phyloP scores from a whole-genome alignment of 2,888 invertebrate genomes.

The Melolontha melolontha region DNA sequence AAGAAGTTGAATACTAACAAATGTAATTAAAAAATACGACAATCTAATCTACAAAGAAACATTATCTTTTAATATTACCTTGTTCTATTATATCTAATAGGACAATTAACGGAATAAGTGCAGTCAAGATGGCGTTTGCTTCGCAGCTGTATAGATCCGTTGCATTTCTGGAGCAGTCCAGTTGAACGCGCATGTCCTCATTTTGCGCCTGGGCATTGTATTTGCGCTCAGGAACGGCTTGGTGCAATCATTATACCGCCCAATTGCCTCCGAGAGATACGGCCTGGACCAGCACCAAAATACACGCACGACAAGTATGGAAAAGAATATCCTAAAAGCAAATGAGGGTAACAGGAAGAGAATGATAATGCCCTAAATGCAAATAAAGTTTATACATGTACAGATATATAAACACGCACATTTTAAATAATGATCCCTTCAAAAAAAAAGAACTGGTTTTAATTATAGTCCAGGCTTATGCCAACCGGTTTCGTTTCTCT shows the following conservation, averaged over 20 bases:
- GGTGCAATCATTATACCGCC: slow-evolving; percentile 60
- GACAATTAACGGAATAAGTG: slow-evolving; percentile 55
- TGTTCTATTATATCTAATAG: slow-evolving; percentile 44
- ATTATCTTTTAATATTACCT: slow-evolving; percentile 46
- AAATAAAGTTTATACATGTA: slow-evolving; percentile 51
- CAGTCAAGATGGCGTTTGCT: slow-evolving; percentile 56
- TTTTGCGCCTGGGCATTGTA: slow-evolving; percentile 50
- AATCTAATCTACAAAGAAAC: neutral
- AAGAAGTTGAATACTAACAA: no score
- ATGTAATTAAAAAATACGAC: no score
- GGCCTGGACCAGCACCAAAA: slow-evolving; percentile 51
- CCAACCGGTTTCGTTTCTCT: slow-evolving; percentile 21
- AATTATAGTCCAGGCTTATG: slow-evolving; percentile 1
- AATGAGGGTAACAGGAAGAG: slow-evolving; percentile 48
- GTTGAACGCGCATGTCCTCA: slow-evolving; percentile 47
- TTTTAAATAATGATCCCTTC: slow-evolving; percentile 15
- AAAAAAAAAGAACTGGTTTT: slow-evolving; percentile 15
- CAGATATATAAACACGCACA: slow-evolving; percentile 4
- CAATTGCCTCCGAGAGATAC: slow-evolving; percentile 52
- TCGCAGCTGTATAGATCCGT: slow-evolving; percentile 49
- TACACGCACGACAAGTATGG: slow-evolving; percentile 3
- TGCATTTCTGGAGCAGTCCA: slow-evolving; percentile 44
- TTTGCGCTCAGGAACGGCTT: slow-evolving; percentile 43
- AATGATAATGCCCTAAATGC: slow-evolving; percentile 47
- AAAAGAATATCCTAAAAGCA: slow-evolving; percentile 53